Percentiles rank a stretch among this genome's conserved stretches.
Conservation (phyloP, 2,113 vertebrate genomes). For the Sapayoa aenigma region DNA sequence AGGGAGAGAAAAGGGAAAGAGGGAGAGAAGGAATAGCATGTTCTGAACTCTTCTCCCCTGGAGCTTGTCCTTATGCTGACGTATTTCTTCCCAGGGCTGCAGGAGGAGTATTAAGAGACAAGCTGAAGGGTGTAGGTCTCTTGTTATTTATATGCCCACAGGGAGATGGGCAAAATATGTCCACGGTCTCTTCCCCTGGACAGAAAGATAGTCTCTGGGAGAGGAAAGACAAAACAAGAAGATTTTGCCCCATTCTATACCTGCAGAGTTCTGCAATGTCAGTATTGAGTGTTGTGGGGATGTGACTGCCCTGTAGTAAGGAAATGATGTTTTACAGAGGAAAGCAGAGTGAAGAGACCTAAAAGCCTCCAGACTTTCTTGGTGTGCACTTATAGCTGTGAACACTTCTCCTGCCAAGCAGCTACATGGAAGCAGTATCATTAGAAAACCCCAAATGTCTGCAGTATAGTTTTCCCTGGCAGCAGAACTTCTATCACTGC, state of each 20-base stretch:
- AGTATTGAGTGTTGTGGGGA: not conserved
- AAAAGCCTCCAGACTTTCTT: not conserved
- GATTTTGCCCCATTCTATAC: not conserved
- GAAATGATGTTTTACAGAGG: not conserved
- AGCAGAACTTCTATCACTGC: constrained; percentile 13
- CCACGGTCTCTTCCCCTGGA: not conserved
- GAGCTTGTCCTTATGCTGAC: not conserved
- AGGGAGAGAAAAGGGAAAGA: not conserved
- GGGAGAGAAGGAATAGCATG: not conserved
- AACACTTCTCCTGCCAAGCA: not conserved
- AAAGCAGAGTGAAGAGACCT: not conserved
- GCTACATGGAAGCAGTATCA: not conserved
- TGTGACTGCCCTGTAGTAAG: not conserved
- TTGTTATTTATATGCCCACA: not conserved
- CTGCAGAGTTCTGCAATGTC: not conserved
- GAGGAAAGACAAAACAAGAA: not conserved
- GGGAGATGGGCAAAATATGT: not conserved
- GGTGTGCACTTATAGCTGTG: not conserved
- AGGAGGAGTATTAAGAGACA: not conserved
- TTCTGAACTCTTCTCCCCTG: not conserved
- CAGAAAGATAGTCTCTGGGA: not conserved
- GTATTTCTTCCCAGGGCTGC: not conserved
- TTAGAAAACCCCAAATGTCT: constrained; percentile 20
- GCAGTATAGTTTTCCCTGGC: not conserved
- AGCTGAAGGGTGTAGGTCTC: not conserved